A percentile compares a stretch with the other conserved stretches of the same genome.
These are phyloP conservation scores for Istiophorus platypterus DNA, from an alignment of 2,113 vertebrate species.

Conservation along the genomic window DNA sequence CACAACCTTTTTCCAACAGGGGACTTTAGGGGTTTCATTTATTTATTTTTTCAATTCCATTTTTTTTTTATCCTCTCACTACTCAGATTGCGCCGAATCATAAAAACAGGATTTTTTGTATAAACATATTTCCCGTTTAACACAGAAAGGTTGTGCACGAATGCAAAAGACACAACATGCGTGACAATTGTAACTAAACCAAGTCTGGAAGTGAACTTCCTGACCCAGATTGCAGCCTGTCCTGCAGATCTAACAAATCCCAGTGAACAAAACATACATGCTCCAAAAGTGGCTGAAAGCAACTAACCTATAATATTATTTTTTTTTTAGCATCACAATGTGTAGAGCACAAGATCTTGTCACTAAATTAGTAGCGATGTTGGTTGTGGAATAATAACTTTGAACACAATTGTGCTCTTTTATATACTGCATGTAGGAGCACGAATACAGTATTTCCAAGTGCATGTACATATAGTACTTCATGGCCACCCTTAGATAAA, in stretches of 20 bases:
- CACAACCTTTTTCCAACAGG: slow-evolving; percentile 7
- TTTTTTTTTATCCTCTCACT: slow-evolving; percentile 31
- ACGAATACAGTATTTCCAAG: background rate
- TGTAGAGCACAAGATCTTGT: background rate
- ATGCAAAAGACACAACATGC: slow-evolving; percentile 27
- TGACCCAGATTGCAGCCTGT: slow-evolving; percentile 56
- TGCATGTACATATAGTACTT: background rate
- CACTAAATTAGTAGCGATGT: background rate
- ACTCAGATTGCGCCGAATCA: slow-evolving; percentile 17
- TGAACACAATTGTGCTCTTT: background rate
- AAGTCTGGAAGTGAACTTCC: slow-evolving; percentile 35
- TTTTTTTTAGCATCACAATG: background rate
- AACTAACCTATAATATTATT: background rate
- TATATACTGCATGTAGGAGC: background rate
- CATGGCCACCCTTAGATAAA: slow-evolving; percentile 4
- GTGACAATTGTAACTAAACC: slow-evolving; percentile 19
- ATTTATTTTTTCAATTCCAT: too few relatives aligned
- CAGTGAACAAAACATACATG: slow-evolving; percentile 1
- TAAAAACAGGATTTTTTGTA: slow-evolving; percentile 57
- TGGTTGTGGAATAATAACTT: background rate
- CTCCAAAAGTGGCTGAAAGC: background rate
- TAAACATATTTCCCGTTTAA: slow-evolving; percentile 51
- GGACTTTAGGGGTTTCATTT: slow-evolving; percentile 13
- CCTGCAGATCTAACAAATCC: background rate
- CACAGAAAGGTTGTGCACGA: slow-evolving; percentile 13